phyloP scores from a whole-genome alignment of 2,113 vertebrate species.

The Lophura nycthemera region DNA sequence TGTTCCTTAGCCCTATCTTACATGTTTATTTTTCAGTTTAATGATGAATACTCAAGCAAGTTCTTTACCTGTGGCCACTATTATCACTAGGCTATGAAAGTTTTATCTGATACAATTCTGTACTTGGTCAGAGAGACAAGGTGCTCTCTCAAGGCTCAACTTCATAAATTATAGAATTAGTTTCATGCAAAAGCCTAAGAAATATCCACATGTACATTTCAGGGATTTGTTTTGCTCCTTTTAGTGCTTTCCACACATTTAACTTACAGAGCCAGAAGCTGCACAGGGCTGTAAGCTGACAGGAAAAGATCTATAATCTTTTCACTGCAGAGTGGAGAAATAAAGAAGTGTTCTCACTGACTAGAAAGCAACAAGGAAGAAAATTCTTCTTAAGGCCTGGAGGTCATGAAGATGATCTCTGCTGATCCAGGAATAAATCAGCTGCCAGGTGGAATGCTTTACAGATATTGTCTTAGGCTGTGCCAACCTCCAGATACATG shows the following conservation, averaged over 20 bases:
- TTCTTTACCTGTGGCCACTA: not conserved
- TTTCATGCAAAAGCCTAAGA: not conserved
- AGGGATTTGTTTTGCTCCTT: not conserved
- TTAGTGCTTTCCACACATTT: not conserved
- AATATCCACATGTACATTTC: not conserved
- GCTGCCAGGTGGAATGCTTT: not conserved
- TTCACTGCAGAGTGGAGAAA: not conserved
- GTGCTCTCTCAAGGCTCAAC: not conserved
- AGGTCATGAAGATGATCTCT: not conserved
- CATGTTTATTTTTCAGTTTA: not conserved
- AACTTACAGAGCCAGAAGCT: not conserved
- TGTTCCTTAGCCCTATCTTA: not conserved
- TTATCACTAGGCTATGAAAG: not conserved
- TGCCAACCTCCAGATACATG: not conserved
- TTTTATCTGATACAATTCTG: not conserved
- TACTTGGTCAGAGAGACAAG: not conserved
- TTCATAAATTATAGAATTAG: not conserved
- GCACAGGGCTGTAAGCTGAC: not conserved
- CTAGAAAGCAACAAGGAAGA: not conserved
- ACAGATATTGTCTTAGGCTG: not conserved
- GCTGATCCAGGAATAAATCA: not conserved
- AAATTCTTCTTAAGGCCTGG: not conserved
- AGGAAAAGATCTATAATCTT: not conserved
- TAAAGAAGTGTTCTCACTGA: not conserved
- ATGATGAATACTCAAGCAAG: not conserved